phyloP scores from a whole-genome alignment of 1,140 invertebrate genomes.

The Eumeta japonica region DNA sequence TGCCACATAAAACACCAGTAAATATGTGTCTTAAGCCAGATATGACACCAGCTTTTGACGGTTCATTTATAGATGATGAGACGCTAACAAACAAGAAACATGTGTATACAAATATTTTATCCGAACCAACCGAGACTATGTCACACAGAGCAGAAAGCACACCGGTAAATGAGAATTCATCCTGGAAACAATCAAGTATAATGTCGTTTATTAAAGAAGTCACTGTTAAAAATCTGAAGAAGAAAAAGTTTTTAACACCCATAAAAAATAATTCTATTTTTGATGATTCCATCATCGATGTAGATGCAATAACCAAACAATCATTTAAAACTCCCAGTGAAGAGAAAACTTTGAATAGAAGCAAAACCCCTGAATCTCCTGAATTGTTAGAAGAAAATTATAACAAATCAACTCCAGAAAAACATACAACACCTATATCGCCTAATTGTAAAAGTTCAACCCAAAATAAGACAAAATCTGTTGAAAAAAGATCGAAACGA shows the following conservation, averaged over 20 bases:
- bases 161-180: conserved; percentile 16
- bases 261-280: conserved; percentile 28
- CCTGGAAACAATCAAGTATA: conserved; percentile 43
- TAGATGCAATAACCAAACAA: conserved; percentile 9
- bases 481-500: no score
- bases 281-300: conserved; percentile 19
- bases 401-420: conserved; percentile 18
- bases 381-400: conserved; percentile 9
- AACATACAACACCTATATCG: conserved; percentile 10
- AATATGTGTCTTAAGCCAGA: conserved; percentile 46
- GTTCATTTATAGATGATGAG: conserved; percentile 38
- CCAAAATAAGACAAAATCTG: conserved; percentile 13
- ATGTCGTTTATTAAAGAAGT: conserved; percentile 48
- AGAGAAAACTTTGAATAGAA: no score
- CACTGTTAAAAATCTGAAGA: conserved; percentile 33
- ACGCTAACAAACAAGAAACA: conserved; percentile 39
- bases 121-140: conserved; percentile 21
- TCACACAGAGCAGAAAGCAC: conserved; percentile 22
- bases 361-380: conserved; percentile 9
- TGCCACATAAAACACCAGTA: conserved; percentile 46
- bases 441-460: no score
- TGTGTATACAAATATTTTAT: conserved; percentile 44
- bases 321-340: no score
- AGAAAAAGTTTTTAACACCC: conserved; percentile 23
- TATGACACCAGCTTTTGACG: conserved; percentile 47